Conservation (phyloP, 2,113 vertebrate genomes). For the Hemibagrus wyckioides region DNA sequence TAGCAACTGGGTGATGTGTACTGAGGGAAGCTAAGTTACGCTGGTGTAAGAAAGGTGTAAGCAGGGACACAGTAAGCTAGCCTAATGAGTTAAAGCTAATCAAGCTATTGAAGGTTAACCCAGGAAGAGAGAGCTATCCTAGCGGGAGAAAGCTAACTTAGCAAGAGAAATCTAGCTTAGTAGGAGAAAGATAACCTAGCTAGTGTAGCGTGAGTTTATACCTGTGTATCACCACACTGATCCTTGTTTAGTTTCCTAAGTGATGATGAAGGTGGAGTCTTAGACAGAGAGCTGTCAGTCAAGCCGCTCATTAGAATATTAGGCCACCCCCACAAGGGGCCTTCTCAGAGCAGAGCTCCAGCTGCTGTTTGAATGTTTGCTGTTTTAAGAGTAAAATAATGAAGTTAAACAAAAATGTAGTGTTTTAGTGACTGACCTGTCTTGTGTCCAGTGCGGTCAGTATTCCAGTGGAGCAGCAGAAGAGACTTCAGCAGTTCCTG, state of each 20-base stretch:
- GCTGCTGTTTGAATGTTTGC: not conserved
- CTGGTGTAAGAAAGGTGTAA: too few relatives aligned
- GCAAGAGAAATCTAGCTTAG: too few relatives aligned
- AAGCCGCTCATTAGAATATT: not conserved
- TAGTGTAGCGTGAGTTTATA: not conserved
- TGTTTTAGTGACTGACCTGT: not conserved
- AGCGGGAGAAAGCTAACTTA: not conserved
- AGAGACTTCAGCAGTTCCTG: constrained; percentile 94
- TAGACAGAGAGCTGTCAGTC: not conserved
- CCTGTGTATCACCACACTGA: not conserved
- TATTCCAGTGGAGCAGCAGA: constrained; percentile 90
- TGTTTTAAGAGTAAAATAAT: not conserved
- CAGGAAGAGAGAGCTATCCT: not conserved
- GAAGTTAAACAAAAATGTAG: not conserved
- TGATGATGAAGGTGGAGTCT: not conserved
- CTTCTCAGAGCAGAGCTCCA: not conserved
- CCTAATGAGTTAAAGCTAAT: too few relatives aligned
- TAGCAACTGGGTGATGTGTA: too few relatives aligned
- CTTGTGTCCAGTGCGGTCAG: constrained; percentile 81
- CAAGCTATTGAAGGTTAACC: too few relatives aligned
- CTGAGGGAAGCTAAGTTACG: too few relatives aligned
- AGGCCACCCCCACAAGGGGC: not conserved
- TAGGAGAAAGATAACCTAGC: too few relatives aligned
- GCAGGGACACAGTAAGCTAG: too few relatives aligned
- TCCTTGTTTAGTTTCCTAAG: not conserved